Conservation (phyloP, 2,888 invertebrate species). For the Ichneumoninae sp. region DNA sequence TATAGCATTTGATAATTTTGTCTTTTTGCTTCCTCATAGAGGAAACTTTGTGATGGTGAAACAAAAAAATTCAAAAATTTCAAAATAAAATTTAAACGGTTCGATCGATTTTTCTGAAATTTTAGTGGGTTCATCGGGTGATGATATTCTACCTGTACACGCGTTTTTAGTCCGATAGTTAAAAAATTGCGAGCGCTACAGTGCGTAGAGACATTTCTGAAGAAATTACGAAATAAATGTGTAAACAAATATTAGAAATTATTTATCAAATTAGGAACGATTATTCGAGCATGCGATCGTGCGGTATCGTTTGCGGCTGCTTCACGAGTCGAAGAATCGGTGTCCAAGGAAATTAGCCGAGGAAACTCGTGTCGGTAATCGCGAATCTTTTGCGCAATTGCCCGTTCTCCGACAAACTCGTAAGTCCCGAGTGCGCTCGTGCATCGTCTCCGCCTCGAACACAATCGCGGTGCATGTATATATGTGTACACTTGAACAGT, state of each 20-base stretch:
- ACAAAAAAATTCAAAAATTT: no score
- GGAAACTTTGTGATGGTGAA: no score
- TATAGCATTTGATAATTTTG: background rate
- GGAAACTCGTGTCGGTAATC: constrained; percentile 21
- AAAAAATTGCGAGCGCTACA: no score
- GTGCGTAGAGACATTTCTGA: no score
- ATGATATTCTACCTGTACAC: no score
- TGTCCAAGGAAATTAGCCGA: background rate
- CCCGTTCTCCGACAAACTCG: constrained; percentile 21
- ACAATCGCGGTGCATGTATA: constrained; percentile 17
- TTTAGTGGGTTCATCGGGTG: no score
- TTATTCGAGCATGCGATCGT: background rate
- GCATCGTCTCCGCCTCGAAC: constrained; percentile 29
- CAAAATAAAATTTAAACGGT: no score
- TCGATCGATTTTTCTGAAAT: no score
- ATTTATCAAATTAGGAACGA: background rate
- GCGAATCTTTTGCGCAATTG: constrained; percentile 24
- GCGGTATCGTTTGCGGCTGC: no score
- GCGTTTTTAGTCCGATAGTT: no score
- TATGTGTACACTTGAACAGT: constrained; percentile 16
- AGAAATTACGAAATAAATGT: background rate
- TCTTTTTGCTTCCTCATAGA: background rate
- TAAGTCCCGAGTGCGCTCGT: constrained; percentile 6
- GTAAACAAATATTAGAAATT: background rate
- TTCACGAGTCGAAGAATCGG: background rate